Percentiles rank a stretch among this genome's conserved stretches.
These are phyloP conservation scores for Helobdella robusta DNA, from an alignment of 2,888 invertebrate genomes.

Conservation along the genomic window DNA sequence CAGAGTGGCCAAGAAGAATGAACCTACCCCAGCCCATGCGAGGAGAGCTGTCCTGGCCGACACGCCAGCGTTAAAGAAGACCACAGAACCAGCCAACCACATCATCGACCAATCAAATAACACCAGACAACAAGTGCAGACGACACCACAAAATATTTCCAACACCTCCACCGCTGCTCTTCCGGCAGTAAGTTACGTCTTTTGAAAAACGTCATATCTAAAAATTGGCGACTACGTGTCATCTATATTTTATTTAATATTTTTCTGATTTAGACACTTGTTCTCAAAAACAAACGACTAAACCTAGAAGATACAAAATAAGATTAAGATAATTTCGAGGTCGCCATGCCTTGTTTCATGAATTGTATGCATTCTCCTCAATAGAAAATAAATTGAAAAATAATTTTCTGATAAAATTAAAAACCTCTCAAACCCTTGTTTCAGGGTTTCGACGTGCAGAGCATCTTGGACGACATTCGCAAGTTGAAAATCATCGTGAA, in stretches of 20 bases:
- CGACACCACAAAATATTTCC: conserved; percentile 7
- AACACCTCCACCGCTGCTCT: conserved; percentile 11
- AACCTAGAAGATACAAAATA: too few relatives aligned
- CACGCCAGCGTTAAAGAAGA: conserved; percentile 21
- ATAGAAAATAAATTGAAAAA: too few relatives aligned
- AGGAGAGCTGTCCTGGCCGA: conserved; percentile 45
- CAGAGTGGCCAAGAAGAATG: conserved; percentile 37
- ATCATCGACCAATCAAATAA: not conserved
- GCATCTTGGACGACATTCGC: conserved; percentile 48
- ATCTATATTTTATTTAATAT: not conserved
- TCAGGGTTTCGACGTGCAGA: conserved; percentile 46
- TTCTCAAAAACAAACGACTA: not conserved
- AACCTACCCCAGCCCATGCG: conserved; percentile 7
- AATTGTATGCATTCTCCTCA: too few relatives aligned
- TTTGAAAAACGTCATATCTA: too few relatives aligned
- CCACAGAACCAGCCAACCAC: conserved; percentile 14
- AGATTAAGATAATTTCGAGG: too few relatives aligned
- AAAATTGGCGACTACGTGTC: not conserved
- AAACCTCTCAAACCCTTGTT: not conserved
- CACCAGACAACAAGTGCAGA: conserved; percentile 29
- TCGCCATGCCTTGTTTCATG: too few relatives aligned
- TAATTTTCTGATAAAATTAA: not conserved
- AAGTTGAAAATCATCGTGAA: conserved; percentile 51
- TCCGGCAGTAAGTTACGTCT: conserved; percentile 23
- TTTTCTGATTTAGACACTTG: not conserved